Percentiles rank a stretch among this genome's conserved stretches.
These are phyloP conservation scores for Callimorpha dominula DNA, from an alignment of 2,888 invertebrate species.

Conservation along the genomic window DNA sequence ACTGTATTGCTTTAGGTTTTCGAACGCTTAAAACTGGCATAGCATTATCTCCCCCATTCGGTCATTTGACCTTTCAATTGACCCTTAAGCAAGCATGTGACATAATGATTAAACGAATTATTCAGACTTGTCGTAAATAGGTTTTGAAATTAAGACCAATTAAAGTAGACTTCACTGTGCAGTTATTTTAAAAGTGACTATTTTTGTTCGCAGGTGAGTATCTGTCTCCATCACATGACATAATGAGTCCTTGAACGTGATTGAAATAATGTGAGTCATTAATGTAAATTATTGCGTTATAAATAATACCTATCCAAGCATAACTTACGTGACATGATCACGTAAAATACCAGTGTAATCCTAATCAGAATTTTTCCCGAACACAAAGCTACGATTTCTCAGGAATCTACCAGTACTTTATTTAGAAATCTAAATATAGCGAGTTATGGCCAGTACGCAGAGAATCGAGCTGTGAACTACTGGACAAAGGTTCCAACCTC, in stretches of 20 bases:
- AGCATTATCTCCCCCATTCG: conserved; percentile 65
- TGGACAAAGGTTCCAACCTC: conserved; percentile 58
- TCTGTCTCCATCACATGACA: conserved; percentile 44
- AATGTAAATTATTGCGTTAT: conserved; percentile 20
- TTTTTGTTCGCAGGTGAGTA: conserved; percentile 55
- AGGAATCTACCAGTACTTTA: conserved; percentile 72
- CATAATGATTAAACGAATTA: conserved; percentile 63
- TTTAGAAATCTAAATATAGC: conserved; percentile 76
- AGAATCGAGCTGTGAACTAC: conserved; percentile 57
- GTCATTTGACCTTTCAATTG: conserved; percentile 73
- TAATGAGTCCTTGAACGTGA: conserved; percentile 61
- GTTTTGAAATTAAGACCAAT: conserved; percentile 29
- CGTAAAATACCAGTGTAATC: conserved; percentile 14
- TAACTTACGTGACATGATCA: conserved; percentile 18
- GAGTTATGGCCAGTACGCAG: conserved; percentile 63
- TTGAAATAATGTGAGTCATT: conserved; percentile 54
- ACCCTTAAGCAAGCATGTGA: conserved; percentile 67
- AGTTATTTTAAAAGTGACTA: conserved; percentile 26
- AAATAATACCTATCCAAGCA: conserved; percentile 8
- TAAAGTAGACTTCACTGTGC: conserved; percentile 8
- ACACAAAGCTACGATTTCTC: conserved; percentile 56
- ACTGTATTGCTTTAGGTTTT: conserved; percentile 44
- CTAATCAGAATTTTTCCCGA: conserved; percentile 25
- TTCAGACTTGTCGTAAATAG: conserved; percentile 38
- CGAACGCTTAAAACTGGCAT: conserved; percentile 50